Evolutionary conservation across 1,140 invertebrate genomes (phyloP), one percentile per base, ranked within the genome.

Genomic region (Aplysia californica): DNA sequence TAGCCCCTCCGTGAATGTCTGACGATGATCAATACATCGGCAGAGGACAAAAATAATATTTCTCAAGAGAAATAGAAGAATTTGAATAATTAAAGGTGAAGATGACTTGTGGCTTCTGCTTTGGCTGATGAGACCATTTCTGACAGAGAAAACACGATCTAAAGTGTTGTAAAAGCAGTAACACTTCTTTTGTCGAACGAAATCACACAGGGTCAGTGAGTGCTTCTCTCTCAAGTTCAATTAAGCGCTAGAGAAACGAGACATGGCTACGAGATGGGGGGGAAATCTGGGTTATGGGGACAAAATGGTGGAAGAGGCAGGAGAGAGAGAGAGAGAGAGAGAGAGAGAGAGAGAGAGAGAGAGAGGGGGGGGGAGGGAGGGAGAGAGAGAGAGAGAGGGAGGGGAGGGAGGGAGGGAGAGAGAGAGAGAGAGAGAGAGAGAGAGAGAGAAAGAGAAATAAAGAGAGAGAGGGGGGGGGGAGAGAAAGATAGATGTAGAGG

Each of bases 391-490:
- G 58, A 23, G 58, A 61, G 58, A 61, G 58, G 29, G 58, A 61
- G 58, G 29, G 58, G 29, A 10, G 26, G 58, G 33, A 38, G 36
- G 39, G 31, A 69, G 31, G 18, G 67, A 69, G 67, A 44, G 67
- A 41, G 50, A 33, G 35, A 77, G 68, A 71, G 55, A 58, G 23
- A 58, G 67, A 36, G 58, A 77, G 50, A 77, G 68, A 74, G 50
- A 78, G 77, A 78, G 59, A 75, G 77, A 74, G 64, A 74, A 65
- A 75, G 71, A 75, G 65, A 75, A 44, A 74, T 23, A 55, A 65
- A 68, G 29, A 55, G 33, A 79, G 41, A 55, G 41, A 55, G 39
- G 55, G n/a, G 55, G 68, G 55, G 68, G 0, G 68, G 55, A 6
- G 10, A 50, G 10, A 10, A 50, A 50, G 44, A n/a, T 50, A 50